Evolutionary conservation across 23 tunicate genomes (phyloP).

Genomic region (Halocynthia aurantium): DNA sequence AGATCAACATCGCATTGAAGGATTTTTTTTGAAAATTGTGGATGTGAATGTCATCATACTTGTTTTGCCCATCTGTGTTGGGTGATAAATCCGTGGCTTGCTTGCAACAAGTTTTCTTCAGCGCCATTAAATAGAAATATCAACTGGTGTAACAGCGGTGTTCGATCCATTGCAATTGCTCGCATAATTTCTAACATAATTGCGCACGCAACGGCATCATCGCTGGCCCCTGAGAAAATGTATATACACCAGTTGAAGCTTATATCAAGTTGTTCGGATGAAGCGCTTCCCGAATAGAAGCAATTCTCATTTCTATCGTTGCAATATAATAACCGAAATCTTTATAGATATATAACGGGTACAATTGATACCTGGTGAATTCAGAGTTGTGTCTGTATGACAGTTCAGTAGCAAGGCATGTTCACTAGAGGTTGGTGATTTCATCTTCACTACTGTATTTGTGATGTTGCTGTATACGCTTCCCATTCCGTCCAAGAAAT

Average conservation of each 20-base stretch:
- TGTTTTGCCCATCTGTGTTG: constrained; percentile 71
- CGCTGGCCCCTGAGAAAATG: constrained; percentile 72
- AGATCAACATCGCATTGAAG: neutral
- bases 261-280: too few species aligned
- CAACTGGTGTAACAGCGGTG: constrained; percentile 44
- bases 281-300: too few species aligned
- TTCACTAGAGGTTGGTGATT: constrained; percentile 31
- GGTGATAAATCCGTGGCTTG: constrained; percentile 77
- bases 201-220: constrained; percentile 90
- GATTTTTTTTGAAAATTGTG: too few species aligned
- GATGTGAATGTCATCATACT: constrained; percentile 10
- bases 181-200: constrained; percentile 73
- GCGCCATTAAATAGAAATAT: constrained; percentile 89
- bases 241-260: too few species aligned
- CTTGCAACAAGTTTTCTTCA: constrained; percentile 86
- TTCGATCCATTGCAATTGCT: constrained; percentile 36
- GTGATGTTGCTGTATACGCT: constrained; percentile 59
- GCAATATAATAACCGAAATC: too few species aligned
- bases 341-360: too few species aligned
- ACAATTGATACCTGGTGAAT: constrained; percentile 47
- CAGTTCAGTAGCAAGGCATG: constrained; percentile 76
- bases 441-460: constrained; percentile 68
- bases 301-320: too few species aligned
- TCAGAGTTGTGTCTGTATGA: constrained; percentile 77
- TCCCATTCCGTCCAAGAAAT: constrained; percentile 61